Percentiles rank a stretch among this genome's conserved stretches.
These are phyloP conservation scores for Crotalus horridus DNA, from an alignment of 2,113 vertebrate genomes.

Conservation along the genomic window DNA sequence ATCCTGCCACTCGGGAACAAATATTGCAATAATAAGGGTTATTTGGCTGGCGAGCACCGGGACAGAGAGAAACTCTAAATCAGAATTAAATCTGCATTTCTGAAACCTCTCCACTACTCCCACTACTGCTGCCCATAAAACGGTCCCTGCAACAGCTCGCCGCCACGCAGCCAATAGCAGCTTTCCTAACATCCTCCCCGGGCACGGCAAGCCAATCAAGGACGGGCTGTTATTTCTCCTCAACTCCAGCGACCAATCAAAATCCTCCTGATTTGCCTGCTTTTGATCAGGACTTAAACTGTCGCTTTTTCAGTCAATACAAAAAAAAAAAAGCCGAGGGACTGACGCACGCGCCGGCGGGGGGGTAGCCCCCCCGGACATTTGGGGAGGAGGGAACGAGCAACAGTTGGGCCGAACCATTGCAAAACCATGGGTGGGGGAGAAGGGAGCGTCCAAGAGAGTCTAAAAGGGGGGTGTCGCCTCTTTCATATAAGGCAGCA, in stretches of 20 bases:
- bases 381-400: not conserved
- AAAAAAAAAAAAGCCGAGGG: not conserved
- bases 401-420: constrained; percentile 6
- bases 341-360: not conserved
- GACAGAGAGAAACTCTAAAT: not conserved
- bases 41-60: accelerated
- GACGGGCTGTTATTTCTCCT: not conserved
- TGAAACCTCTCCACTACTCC: not conserved
- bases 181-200: not conserved
- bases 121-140: not conserved
- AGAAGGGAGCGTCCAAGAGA: not conserved
- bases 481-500: not conserved
- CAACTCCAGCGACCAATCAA: not conserved
- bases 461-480: not conserved
- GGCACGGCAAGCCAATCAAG: not conserved
- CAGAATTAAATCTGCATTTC: not conserved
- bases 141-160: not conserved
- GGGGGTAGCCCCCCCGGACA: accelerated
- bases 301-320: not conserved
- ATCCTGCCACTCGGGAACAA: not conserved
- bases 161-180: not conserved
- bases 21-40: not conserved
- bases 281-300: not conserved
- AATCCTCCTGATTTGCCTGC: not conserved
- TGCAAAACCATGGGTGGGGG: not conserved